Conservation (phyloP, 2,113 vertebrate genomes). For the Ochotona princeps region DNA sequence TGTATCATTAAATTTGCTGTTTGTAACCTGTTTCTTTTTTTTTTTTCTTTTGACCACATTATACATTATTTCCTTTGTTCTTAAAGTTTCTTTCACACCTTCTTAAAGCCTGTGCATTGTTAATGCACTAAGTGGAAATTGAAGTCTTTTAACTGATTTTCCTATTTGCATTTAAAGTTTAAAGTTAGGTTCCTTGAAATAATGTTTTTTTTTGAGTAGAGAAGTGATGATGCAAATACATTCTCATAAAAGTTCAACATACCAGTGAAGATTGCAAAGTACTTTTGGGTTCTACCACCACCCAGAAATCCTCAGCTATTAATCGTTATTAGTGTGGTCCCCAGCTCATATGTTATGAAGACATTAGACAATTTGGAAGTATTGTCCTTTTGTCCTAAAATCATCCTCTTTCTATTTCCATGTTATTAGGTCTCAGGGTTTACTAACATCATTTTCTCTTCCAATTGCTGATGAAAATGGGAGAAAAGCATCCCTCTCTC, state of each 20-base stretch:
- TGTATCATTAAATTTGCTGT: neutral
- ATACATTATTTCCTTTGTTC: neutral
- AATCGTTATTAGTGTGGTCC: neutral
- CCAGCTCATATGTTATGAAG: neutral
- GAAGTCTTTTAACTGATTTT: conserved; percentile 11
- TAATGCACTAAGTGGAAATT: neutral
- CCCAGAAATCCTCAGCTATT: neutral
- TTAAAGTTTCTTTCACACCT: neutral
- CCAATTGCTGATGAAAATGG: neutral
- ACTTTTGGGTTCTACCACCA: neutral
- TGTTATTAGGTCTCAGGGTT: neutral
- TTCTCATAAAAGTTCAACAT: neutral
- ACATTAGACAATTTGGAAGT: neutral
- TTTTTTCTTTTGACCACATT: neutral
- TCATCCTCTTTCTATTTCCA: neutral
- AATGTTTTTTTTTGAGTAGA: neutral
- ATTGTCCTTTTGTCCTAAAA: neutral
- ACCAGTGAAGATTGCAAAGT: neutral
- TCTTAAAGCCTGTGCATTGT: neutral
- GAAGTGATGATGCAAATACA: neutral
- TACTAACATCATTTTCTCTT: neutral
- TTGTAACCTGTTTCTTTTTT: neutral
- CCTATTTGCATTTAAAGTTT: neutral
- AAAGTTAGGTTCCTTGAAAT: neutral
- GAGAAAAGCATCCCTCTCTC: neutral